Base-by-base conservation (phyloP, 2,797 vertebrate species). In the Aldrovandia affinis region DNA sequence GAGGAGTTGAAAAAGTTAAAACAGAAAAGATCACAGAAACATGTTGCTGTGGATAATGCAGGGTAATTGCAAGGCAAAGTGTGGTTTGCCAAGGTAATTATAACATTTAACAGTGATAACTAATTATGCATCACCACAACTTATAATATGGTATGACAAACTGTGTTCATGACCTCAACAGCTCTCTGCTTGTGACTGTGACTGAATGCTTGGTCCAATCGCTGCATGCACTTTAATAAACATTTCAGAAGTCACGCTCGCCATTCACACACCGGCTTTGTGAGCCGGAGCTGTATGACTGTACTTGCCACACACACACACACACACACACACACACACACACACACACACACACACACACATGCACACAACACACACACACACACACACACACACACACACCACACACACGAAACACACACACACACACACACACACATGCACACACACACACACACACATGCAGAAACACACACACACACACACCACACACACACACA, bases 41-140 rank as follows among this genome's bases (percentile, higher is more conserved):
- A 75, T 25, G 44, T 39, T 44, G 39, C 70, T 75, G 70, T 75
- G 70, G 44, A 44, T 75, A 44, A 25, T 75, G 70, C 70, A 75
- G 70, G 39, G 70, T 75, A 44, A 44, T n/a, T 44, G 70, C 42
- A 10, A 42, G 70, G 20, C 18, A 44, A 44, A 75, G 70, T 75
- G 12, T 75, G 70, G 70, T 18, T 20, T 12, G 70, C 36, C 39
- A 47, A 10, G 42, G 39, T 44, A 75, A 75, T 75, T 80, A 80
- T 36, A 80, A 36, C 50, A 18, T 80, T 80, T 54, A 80, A 54
- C 78, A 28, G 47, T 57, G 47, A 50, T 33, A 80, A 36, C 47
- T 54, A 57, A 52, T 54, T 57, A 55, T 15, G 50, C 70, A n/a
- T 39, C 39, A 44, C 20, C 18, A 47, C 44, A 75, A 44, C 20